Base-by-base conservation (phyloP, 2,113 vertebrate genomes). In the Oryzias woworae region DNA sequence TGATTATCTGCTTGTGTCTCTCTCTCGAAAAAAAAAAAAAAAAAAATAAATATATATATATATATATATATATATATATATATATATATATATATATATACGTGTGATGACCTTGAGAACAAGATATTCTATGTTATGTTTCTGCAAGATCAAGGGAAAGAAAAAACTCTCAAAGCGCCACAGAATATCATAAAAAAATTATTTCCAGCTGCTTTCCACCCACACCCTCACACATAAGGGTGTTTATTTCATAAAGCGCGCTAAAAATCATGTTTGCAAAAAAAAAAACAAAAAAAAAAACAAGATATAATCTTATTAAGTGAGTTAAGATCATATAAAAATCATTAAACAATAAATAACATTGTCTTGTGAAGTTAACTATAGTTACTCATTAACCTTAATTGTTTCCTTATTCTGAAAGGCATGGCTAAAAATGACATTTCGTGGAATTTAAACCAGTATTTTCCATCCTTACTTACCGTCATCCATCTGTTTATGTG, bases 71-170 rank as follows among this genome's bases (percentile, higher is more conserved):
- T 20, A 20, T 20, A 20, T 20, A 20, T 20, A 20, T 20, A 20
- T 20, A 20, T 20, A 20, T 20, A 20, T 20, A 20, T 20, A 20
- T 20, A 20, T 20, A 20, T 20, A 62, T 71, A 66, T 58, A 66
- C 64, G 65, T 62, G 73, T 50, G 66, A 63, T 83, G 81, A 83
- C 77, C 84, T 85, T 88, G 74, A 82, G 20, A 65, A 71, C 58
- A 56, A 58, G 43, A 71, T 18, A 41, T 71, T 22, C 7, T 20
- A 41, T 45, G 44, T 31, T 42, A 24, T 75, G 50, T 79, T 73
- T 49, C 18, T 62, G 62, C 46, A 24, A 16, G 26, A 76, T 60
- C 16, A 48, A 23, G 12, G 41, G 49, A 24, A 58, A 59, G 14
- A 17, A 46, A 63, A 36, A 72, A 72, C 44, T 52, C 24, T 14